Percentiles rank a stretch among this genome's conserved stretches.
phyloP scores from a whole-genome alignment of 2,888 invertebrate species.

The Helobdella robusta region DNA sequence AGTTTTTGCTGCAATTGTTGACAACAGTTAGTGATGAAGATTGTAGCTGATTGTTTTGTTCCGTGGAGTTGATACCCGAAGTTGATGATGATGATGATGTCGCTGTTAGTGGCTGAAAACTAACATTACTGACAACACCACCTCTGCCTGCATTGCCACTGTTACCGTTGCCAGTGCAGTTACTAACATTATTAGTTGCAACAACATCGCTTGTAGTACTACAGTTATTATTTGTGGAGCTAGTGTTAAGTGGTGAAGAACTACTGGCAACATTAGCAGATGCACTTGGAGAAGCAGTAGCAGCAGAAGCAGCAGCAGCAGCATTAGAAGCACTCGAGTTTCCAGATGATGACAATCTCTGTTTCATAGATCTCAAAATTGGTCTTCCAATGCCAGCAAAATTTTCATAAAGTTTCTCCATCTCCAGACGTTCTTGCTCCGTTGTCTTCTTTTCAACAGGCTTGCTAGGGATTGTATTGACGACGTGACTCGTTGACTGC shows the following conservation, averaged over 20 bases:
- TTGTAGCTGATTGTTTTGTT: not conserved
- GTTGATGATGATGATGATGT: no score
- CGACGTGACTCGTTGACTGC: not conserved
- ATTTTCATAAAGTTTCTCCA: conserved; percentile 28
- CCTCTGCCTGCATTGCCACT: no score
- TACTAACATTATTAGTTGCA: not conserved
- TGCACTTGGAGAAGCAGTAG: not conserved
- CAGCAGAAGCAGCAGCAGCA: not conserved
- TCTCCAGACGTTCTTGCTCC: conserved; percentile 25
- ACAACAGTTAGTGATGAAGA: not conserved
- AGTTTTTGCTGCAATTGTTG: not conserved
- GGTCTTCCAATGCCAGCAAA: conserved; percentile 30
- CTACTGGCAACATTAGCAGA: not conserved
- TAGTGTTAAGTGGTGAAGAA: not conserved
- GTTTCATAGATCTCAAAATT: conserved; percentile 27
- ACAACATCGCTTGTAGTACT: not conserved
- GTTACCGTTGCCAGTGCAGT: not conserved
- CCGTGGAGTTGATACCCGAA: no score
- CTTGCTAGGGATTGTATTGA: not conserved
- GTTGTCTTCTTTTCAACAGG: conserved; percentile 22
- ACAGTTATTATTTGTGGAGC: not conserved
- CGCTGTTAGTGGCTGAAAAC: no score
- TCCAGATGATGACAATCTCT: not conserved
- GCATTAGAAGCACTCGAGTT: not conserved
- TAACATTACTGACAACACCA: no score